phyloP scores from a whole-genome alignment of 2,113 vertebrate species.

The Channa maculata region DNA sequence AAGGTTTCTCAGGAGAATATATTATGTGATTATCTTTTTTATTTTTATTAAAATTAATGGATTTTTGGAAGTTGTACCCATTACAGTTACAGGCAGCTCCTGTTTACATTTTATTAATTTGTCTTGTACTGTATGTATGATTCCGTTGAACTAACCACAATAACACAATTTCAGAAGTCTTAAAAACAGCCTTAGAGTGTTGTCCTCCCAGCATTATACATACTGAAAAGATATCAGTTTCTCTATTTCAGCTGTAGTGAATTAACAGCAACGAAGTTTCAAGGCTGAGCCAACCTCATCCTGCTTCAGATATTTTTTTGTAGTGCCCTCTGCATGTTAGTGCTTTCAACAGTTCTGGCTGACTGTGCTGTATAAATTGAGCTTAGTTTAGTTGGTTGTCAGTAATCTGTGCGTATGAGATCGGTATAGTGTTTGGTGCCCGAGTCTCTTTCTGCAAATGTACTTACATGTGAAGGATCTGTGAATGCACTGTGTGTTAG shows the following conservation, averaged over 20 bases:
- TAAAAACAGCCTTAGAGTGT: background rate
- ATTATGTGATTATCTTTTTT: no score
- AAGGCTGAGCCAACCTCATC: constrained; percentile 71
- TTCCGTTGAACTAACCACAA: background rate
- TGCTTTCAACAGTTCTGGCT: background rate
- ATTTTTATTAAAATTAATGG: no score
- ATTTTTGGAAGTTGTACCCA: no score
- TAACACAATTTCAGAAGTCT: background rate
- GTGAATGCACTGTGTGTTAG: constrained; percentile 20
- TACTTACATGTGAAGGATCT: constrained; percentile 1
- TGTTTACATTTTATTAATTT: no score
- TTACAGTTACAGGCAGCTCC: no score
- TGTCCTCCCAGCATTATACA: constrained; percentile 3
- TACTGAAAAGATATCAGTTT: constrained; percentile 52
- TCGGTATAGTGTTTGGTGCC: background rate
- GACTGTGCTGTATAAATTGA: background rate
- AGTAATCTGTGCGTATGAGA: background rate
- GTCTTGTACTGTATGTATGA: no score
- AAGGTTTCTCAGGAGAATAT: no score
- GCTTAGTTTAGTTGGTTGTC: background rate
- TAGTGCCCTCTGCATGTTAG: background rate
- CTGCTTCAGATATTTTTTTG: constrained; percentile 22
- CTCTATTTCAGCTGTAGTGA: constrained; percentile 88
- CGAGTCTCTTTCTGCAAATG: constrained; percentile 1
- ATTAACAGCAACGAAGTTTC: constrained; percentile 89